These are phyloP conservation scores for Ctena decussata DNA, from an alignment of 2,888 invertebrate species.

Conservation along the genomic window DNA sequence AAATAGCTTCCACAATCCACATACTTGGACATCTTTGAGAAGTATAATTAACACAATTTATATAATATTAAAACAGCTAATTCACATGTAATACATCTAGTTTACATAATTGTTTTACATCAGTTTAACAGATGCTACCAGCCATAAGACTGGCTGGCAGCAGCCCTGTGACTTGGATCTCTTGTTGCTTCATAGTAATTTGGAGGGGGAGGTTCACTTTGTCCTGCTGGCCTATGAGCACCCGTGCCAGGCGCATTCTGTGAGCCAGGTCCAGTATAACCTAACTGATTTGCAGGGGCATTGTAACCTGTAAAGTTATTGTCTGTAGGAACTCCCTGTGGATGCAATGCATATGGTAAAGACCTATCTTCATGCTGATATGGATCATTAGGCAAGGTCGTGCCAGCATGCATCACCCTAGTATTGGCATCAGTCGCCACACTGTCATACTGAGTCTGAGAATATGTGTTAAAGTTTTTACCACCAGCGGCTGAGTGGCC, in stretches of 20 bases:
- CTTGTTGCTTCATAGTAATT: conserved; percentile 46
- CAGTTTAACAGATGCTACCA: conserved; percentile 9
- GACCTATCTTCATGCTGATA: conserved; percentile 35
- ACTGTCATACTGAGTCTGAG: conserved; percentile 35
- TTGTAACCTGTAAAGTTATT: conserved; percentile 56
- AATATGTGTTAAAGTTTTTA: conserved; percentile 18
- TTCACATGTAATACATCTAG: too few relatives aligned
- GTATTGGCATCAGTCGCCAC: conserved; percentile 55
- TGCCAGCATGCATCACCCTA: conserved; percentile 47
- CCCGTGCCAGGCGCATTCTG: conserved; percentile 23
- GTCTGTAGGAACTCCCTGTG: conserved; percentile 42
- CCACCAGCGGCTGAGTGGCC: conserved; percentile 55
- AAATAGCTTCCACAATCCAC: too few relatives aligned
- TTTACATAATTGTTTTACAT: too few relatives aligned
- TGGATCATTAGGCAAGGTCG: conserved; percentile 53
- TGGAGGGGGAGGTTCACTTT: conserved; percentile 61
- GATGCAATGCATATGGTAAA: conserved; percentile 52
- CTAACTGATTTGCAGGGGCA: background rate
- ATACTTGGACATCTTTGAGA: too few relatives aligned
- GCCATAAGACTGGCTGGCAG: conserved; percentile 36
- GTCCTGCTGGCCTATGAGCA: conserved; percentile 44
- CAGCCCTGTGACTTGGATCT: background rate
- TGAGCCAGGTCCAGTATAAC: background rate
- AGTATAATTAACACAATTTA: too few relatives aligned
- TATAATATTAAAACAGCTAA: too few relatives aligned